These are phyloP conservation scores for Himalopsyche phryganea DNA, from an alignment of 1,140 invertebrate genomes.

Conservation along the genomic window DNA sequence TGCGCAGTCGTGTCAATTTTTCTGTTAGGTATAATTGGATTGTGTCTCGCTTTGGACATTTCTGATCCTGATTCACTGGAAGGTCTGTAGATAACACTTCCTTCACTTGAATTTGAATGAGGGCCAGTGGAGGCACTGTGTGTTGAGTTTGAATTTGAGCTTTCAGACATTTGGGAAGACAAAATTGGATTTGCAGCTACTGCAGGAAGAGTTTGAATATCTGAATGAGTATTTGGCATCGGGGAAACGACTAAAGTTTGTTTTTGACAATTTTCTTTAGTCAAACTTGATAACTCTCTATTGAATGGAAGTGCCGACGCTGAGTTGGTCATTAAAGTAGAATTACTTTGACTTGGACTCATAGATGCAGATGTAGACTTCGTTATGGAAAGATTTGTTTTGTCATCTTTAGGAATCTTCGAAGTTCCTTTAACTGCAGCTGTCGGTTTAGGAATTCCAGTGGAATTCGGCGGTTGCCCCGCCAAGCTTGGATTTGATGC, in stretches of 20 bases:
- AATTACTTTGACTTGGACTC: constrained; percentile 56
- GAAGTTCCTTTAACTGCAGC: constrained; percentile 84
- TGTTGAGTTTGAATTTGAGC: constrained; percentile 57
- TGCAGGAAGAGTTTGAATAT: constrained; percentile 37
- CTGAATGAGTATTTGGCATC: constrained; percentile 58
- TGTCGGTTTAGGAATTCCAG: constrained; percentile 84
- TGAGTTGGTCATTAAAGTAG: constrained; percentile 51
- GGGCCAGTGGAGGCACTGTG: constrained; percentile 59
- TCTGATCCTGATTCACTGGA: constrained; percentile 65
- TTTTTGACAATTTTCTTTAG: constrained; percentile 50
- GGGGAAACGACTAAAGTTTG: constrained; percentile 72
- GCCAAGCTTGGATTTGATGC: constrained; percentile 32
- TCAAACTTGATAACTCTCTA: constrained; percentile 52
- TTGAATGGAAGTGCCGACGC: constrained; percentile 46
- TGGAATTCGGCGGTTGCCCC: constrained; percentile 45
- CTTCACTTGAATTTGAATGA: constrained; percentile 64
- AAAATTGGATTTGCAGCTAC: constrained; percentile 41
- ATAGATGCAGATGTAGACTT: constrained; percentile 44
- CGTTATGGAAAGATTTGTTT: constrained; percentile 15
- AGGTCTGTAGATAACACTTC: constrained; percentile 65
- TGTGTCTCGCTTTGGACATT: constrained; percentile 49
- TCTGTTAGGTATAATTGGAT: constrained; percentile 50
- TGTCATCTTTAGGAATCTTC: constrained; percentile 59
- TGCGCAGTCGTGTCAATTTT: constrained; percentile 55
- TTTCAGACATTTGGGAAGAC: constrained; percentile 53